These are phyloP conservation scores for Sarcoramphus papa DNA, from an alignment of 2,797 vertebrate species.

Conservation along the genomic window DNA sequence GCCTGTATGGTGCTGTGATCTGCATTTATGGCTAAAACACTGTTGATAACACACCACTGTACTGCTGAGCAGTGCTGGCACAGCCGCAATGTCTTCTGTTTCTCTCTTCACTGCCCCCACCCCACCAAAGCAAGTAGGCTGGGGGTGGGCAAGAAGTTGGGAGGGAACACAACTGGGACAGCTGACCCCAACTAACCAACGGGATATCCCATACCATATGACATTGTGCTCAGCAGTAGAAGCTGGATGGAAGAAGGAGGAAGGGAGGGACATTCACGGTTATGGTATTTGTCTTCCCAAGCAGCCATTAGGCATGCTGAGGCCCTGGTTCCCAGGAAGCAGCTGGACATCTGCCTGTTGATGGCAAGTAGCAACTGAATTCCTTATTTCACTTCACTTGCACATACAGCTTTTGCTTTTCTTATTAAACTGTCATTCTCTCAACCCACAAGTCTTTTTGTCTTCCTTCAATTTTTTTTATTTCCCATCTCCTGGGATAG, in stretches of 20 bases:
- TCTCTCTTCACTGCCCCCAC: not conserved
- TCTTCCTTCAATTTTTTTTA: not conserved
- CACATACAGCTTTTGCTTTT: not conserved
- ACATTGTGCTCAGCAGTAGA: not conserved
- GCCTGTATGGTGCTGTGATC: not conserved
- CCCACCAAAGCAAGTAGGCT: not conserved
- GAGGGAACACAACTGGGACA: not conserved
- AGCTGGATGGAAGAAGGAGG: not conserved
- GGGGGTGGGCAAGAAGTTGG: rapidly evolving
- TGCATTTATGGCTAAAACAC: rapidly evolving
- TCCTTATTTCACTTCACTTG: not conserved
- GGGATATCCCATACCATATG: no score
- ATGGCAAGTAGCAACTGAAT: not conserved
- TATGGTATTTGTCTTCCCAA: not conserved
- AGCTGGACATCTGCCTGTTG: not conserved
- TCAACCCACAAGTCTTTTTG: not conserved
- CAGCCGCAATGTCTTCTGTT: not conserved
- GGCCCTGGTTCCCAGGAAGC: not conserved
- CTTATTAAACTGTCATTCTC: not conserved
- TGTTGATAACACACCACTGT: not conserved
- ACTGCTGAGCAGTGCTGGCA: not conserved
- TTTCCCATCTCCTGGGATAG: not conserved
- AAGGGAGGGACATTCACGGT: not conserved
- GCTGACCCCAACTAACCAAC: not conserved
- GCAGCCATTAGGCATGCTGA: not conserved